Conservation (phyloP, 2,113 vertebrate genomes). For the Serilophus lunatus region DNA sequence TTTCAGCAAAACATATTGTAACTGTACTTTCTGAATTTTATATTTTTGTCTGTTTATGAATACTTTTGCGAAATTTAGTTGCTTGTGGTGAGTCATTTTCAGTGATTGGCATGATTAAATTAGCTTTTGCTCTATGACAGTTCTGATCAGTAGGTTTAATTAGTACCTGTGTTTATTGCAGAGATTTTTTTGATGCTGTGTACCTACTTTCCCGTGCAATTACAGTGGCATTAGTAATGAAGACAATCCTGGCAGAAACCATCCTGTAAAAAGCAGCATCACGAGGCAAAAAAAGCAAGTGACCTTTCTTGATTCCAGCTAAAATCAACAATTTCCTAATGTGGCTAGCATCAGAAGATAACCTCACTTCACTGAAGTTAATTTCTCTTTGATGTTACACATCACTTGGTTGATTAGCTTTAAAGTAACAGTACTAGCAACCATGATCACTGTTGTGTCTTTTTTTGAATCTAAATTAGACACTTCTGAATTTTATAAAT, state of each 20-base stretch:
- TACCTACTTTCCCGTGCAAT: not conserved
- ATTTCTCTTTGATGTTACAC: not conserved
- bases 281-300: not conserved
- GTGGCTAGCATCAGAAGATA: not conserved
- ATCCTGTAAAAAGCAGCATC: not conserved
- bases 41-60: not conserved
- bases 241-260: not conserved
- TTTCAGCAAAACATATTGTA: not conserved
- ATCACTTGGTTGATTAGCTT: not conserved
- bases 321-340: not conserved
- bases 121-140: not conserved
- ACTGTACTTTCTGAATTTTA: not conserved
- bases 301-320: not conserved
- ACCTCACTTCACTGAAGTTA: not conserved
- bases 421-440: not conserved
- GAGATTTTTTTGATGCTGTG: not conserved
- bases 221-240: not conserved
- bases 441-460: not conserved
- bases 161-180: not conserved
- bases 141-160: not conserved
- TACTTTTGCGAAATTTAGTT: not conserved
- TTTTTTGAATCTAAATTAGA: not conserved
- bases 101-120: not conserved
- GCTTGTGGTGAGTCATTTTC: not conserved
- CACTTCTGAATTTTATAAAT: not conserved